Percentiles rank a stretch among this genome's conserved stretches.
These are phyloP conservation scores for Phyllotreta striolata DNA, from an alignment of 2,888 invertebrate genomes.

Conservation along the genomic window DNA sequence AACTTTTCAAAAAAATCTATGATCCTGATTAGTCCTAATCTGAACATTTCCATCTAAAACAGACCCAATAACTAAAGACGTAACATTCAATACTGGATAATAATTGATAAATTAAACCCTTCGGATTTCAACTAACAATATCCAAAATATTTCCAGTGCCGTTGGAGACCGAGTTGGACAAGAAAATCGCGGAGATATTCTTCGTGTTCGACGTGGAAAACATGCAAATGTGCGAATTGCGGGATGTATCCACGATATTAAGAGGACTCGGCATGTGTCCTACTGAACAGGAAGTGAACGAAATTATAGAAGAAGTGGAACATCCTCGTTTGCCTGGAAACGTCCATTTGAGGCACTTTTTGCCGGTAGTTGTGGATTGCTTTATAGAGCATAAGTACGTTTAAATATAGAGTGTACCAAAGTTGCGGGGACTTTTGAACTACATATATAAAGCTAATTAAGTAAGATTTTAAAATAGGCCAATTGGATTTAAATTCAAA, in stretches of 20 bases:
- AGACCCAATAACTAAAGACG: too few relatives aligned
- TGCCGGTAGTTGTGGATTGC: constrained; percentile 81
- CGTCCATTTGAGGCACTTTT: constrained; percentile 76
- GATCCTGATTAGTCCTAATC: too few relatives aligned
- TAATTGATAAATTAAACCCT: too few relatives aligned
- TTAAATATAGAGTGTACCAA: not conserved
- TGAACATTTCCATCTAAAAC: too few relatives aligned
- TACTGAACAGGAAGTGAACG: constrained; percentile 89
- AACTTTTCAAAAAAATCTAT: too few relatives aligned
- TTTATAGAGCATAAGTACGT: constrained; percentile 81
- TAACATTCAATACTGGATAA: too few relatives aligned
- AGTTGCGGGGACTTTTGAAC: constrained; percentile 26
- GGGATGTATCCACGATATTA: constrained; percentile 91
- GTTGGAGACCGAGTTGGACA: constrained; percentile 75
- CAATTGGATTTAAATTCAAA: too few relatives aligned
- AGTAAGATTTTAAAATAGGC: constrained; percentile 29
- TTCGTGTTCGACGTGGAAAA: constrained; percentile 90
- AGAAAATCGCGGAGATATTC: constrained; percentile 85
- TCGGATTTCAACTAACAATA: too few relatives aligned
- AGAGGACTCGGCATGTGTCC: constrained; percentile 89
- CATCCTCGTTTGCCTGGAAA: constrained; percentile 80
- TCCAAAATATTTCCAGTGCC: constrained; percentile 47
- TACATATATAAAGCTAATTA: too few relatives aligned
- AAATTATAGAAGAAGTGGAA: constrained; percentile 85
- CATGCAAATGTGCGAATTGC: constrained; percentile 85